Base-by-base conservation (phyloP, 2,888 invertebrate genomes). In the Drosophila ochracea region DNA sequence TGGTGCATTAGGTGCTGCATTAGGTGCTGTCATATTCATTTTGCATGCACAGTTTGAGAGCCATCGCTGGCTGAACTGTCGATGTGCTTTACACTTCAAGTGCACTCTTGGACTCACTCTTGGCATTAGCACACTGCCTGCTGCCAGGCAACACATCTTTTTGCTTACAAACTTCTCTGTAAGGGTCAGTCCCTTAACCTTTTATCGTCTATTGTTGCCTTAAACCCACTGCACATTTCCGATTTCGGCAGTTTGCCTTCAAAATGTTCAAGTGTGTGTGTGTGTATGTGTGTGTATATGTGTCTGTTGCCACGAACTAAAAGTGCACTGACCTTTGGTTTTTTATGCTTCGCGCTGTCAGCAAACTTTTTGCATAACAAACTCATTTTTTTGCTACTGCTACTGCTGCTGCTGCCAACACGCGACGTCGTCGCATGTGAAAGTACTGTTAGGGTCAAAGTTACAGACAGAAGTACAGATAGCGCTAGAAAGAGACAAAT, bases 341-440 rank as follows among this genome's bases (percentile, higher is more conserved):
- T 84, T 87, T 73, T 78, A 43, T 69, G 62, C 60, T 62, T 66
- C 70, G 52, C 66, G 59, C 55, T 62, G 72, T 61, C 67, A 61
- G 74, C 67, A 68, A 85, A 84, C 82, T 89, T 85, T 85, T 89
- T 89, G 89, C 85, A 86, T 86, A 86, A 77, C 83, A 84, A 86
- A 79, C 78, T 70, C 10, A 31, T 41, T 28, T 47, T 11, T 60
- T 28, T 49, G 31, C 25, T 31, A 66, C 49, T 49, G 31, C 25
- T 31, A 66, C 49, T 54, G 31, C 31, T 64, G 58, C 57, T 58
- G 50, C 57, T 70, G 50, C 57, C 55, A 75, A 62, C 82, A 86
- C 87, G 89, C 87, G 72, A 84, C 68, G 75, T 78, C 77, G 76
- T 84, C 82, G 86, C 84, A 88, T 86, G 84, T 80, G 61, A 73